A percentile compares a stretch with the other conserved stretches of the same genome.
phyloP scores from a whole-genome alignment of 2,888 invertebrate species.

The Drosophila kokeensis region DNA sequence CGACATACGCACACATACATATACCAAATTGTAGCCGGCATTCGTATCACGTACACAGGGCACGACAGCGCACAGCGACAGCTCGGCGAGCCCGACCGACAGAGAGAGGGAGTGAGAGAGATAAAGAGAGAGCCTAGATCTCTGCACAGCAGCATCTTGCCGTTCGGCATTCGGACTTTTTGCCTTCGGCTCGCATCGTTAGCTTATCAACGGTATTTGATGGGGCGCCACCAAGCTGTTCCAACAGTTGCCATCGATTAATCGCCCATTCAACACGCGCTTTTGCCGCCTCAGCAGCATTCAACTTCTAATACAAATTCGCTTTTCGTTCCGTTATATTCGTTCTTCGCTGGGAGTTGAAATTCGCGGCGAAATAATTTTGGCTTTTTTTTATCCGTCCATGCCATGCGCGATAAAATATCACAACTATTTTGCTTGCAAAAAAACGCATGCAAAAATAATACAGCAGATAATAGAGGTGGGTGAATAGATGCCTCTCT shows the following conservation, averaged over 20 bases:
- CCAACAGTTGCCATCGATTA: constrained; percentile 78
- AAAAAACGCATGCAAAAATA: constrained; percentile 85
- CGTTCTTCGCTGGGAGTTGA: constrained; percentile 71
- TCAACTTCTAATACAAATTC: constrained; percentile 15
- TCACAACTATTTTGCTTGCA: constrained; percentile 85
- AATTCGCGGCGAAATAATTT: constrained; percentile 84
- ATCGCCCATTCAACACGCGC: constrained; percentile 67
- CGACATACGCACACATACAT: neutral
- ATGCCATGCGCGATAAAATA: constrained; percentile 86
- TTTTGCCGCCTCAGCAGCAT: constrained; percentile 13
- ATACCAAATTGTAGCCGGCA: constrained; percentile 6
- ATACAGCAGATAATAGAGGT: constrained; percentile 85
- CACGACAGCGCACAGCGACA: constrained; percentile 3
- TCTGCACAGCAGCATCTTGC: constrained; percentile 21
- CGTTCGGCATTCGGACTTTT: constrained; percentile 12
- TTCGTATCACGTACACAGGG: constrained; percentile 36
- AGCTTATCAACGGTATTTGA: constrained; percentile 51
- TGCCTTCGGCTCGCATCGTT: constrained; percentile 23
- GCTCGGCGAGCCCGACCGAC: neutral
- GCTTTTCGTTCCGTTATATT: constrained; percentile 31
- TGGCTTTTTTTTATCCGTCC: constrained; percentile 84
- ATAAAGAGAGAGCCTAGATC: constrained; percentile 16
- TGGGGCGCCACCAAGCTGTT: constrained; percentile 52
- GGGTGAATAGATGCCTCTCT: constrained; percentile 50
- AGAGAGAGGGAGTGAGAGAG: constrained; percentile 6